Conservation (phyloP, 2,888 invertebrate species). For the Hemaris fuciformis region DNA sequence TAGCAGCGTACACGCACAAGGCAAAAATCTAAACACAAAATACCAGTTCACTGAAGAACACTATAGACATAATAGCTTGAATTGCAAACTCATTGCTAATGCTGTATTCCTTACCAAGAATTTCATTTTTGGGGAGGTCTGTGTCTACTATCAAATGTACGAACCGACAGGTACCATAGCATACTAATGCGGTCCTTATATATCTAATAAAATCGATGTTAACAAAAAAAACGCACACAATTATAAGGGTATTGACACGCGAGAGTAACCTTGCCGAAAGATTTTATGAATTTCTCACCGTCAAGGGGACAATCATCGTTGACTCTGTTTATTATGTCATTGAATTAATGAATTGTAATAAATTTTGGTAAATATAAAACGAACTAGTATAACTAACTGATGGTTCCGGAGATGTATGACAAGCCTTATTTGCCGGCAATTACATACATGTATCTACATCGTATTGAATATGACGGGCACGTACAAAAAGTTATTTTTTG, state of each 20-base stretch:
- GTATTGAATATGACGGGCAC: not conserved
- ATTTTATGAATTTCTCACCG: slow-evolving; percentile 30
- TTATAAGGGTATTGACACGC: slow-evolving; percentile 26
- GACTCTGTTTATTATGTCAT: not conserved
- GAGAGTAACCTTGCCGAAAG: slow-evolving; percentile 21
- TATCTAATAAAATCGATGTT: slow-evolving; percentile 20
- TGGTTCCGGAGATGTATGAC: not conserved
- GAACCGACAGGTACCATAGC: slow-evolving; percentile 25
- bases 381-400: not conserved
- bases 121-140: slow-evolving; percentile 38
- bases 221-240: slow-evolving; percentile 18
- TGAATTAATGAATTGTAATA: not conserved
- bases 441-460: not conserved
- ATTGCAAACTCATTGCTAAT: not conserved
- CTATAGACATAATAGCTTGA: too few species aligned
- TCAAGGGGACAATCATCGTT: slow-evolving; percentile 11
- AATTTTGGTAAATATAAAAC: not conserved
- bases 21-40: slow-evolving; percentile 40
- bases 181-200: slow-evolving; percentile 27
- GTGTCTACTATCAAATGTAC: slow-evolving; percentile 22
- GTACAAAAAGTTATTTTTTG: slow-evolving; percentile 5
- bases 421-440: not conserved
- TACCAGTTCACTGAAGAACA: too few species aligned
- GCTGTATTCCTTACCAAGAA: slow-evolving; percentile 30
- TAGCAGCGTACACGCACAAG: slow-evolving; percentile 46